Evolutionary conservation across 2,888 invertebrate genomes (phyloP), one percentile per base, ranked within the genome.

Genomic region (Augochlorella aurata): DNA sequence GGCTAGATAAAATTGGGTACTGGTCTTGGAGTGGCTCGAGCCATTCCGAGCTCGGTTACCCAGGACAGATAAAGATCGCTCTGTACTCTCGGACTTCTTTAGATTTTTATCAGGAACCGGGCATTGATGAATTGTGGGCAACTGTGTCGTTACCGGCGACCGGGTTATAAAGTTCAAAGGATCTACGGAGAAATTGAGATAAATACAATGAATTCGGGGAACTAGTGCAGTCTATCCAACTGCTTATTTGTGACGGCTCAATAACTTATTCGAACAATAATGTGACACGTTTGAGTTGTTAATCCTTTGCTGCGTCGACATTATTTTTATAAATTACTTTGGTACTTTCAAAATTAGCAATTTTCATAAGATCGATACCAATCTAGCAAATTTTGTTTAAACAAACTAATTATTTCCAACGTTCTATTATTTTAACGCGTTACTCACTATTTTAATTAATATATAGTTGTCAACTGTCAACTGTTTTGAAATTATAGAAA

Each of bases 61-160:
- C 66, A 74, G 38, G 58, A 54, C n/a, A n/a, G 83, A 79, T 83
- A 82, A 75, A 70, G 49, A 83, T 83, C 70, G 29, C 16, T 44
- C 54, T 54, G 14, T n/a, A 16, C 47, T 24, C 29, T 3, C 54
- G 18, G 14, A 14, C 10, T 29, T 67, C 29, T 69, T 67, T 63
- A 50, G 45, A 67, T 61, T 70, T 74, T 49, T 66, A 76, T 74
- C 76, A 29, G 14, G 63, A 74, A 71, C 75, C 45, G n/a, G 49
- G 54, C 47, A 68, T 58, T 65, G 73, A 81, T 29, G 44, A 58
- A 58, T 72, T 44, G n/a, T 18, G 14, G 16, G 29, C 21, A 50
- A 12, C 38, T 63, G 49, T 24, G 14, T 54, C n/a, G 49, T 12
- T 63, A 29, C 24, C 50, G 14, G 47, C 8, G n/a, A 49, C 10